phyloP scores from a whole-genome alignment of 1,140 invertebrate genomes.

The Scaptomyza hsui region DNA sequence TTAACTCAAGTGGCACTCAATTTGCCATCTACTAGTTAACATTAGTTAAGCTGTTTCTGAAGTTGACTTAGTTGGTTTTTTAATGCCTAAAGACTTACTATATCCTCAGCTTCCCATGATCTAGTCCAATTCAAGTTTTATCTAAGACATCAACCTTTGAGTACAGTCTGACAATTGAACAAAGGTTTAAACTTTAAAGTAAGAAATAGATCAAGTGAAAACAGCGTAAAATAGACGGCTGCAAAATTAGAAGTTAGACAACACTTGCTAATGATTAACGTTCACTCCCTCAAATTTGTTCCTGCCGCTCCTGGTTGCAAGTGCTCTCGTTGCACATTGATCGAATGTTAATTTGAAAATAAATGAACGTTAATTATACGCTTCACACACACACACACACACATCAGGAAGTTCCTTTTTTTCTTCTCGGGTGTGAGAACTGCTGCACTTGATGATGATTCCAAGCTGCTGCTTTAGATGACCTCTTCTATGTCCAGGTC shows the following conservation, averaged over 20 bases:
- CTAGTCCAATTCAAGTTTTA: no score
- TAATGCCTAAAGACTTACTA: no score
- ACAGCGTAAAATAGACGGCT: constrained; percentile 50
- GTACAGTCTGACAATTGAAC: not conserved
- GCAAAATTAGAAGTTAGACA: constrained; percentile 29
- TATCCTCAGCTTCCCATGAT: no score
- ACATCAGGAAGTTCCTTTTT: constrained; percentile 25
- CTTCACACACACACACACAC: no score
- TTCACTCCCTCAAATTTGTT: constrained; percentile 5
- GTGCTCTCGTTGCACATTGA: constrained; percentile 29
- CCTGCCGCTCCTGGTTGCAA: not conserved
- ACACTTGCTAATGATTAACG: constrained; percentile 33
- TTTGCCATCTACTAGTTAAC: constrained; percentile 11
- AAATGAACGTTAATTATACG: constrained; percentile 82
- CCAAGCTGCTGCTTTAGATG: constrained; percentile 10
- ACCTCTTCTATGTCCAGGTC: constrained; percentile 22
- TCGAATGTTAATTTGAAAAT: constrained; percentile 82
- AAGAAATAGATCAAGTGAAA: constrained; percentile 22
- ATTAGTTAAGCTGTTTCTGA: constrained; percentile 1
- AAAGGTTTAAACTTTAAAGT: not conserved
- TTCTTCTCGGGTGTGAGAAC: constrained; percentile 30
- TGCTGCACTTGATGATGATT: constrained; percentile 25
- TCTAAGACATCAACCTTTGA: no score
- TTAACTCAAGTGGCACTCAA: constrained; percentile 25
- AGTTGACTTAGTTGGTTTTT: not conserved